phyloP scores from a whole-genome alignment of 2,113 vertebrate species.

The Pluvianellus socialis region DNA sequence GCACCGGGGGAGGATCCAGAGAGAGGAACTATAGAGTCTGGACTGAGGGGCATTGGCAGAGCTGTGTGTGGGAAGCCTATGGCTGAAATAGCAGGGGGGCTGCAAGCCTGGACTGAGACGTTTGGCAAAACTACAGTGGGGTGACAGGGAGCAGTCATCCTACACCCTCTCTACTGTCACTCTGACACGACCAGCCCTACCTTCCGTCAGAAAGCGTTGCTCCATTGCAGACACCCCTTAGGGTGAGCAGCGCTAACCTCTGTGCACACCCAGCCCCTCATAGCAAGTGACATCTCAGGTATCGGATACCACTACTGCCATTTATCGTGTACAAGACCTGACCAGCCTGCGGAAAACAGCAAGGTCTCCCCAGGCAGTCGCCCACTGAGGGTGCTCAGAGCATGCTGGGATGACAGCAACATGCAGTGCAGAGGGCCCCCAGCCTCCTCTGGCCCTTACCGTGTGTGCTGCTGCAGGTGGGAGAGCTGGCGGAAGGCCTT shows the following conservation, averaged over 20 bases:
- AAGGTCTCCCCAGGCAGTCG: background rate
- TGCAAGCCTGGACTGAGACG: slow-evolving; percentile 18
- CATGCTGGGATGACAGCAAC: slow-evolving; percentile 57
- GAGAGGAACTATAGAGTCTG: slow-evolving; percentile 64
- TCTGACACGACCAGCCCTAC: background rate
- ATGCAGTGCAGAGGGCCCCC: slow-evolving; percentile 71
- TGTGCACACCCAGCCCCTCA: background rate
- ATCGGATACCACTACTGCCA: background rate
- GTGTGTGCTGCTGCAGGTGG: slow-evolving; percentile 98
- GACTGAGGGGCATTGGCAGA: slow-evolving; percentile 64
- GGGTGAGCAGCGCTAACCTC: background rate
- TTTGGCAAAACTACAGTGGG: background rate
- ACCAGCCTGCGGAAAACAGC: background rate
- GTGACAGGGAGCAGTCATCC: slow-evolving; percentile 9
- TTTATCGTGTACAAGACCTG: background rate
- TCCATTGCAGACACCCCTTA: background rate
- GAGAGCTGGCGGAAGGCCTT: slow-evolving; percentile 96
- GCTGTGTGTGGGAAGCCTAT: slow-evolving; percentile 41
- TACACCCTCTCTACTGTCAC: background rate
- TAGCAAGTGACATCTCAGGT: background rate
- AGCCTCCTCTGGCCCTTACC: slow-evolving; percentile 88
- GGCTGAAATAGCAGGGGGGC: slow-evolving; percentile 35
- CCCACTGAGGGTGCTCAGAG: background rate
- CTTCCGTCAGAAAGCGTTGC: background rate
- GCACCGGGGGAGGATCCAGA: slow-evolving; percentile 70